phyloP scores from a whole-genome alignment of 2,888 invertebrate species.

The Latrodectus hesperus region DNA sequence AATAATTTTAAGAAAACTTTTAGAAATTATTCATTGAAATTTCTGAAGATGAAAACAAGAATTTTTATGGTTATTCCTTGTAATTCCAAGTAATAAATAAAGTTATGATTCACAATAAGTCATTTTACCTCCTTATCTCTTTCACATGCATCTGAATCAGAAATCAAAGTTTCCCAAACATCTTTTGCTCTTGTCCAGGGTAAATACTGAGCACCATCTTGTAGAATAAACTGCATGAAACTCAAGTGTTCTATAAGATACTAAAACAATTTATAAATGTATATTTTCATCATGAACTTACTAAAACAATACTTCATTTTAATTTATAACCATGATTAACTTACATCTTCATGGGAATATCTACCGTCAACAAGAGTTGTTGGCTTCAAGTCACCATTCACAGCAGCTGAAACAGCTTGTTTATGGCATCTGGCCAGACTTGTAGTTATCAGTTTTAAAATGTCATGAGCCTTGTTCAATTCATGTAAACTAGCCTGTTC shows the following conservation, averaged over 20 bases:
- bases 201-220: slow-evolving; percentile 76
- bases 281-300: neutral
- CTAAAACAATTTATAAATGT: slow-evolving; percentile 71
- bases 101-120: no score
- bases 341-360: slow-evolving; percentile 76
- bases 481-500: slow-evolving; percentile 75
- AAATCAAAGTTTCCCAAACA: slow-evolving; percentile 76
- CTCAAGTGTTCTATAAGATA: slow-evolving; percentile 76
- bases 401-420: slow-evolving; percentile 73
- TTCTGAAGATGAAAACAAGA: no score
- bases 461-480: slow-evolving; percentile 76
- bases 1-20: no score
- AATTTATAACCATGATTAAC: slow-evolving; percentile 48
- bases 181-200: slow-evolving; percentile 76
- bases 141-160: slow-evolving; percentile 75
- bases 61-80: no score
- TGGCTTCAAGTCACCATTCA: slow-evolving; percentile 72
- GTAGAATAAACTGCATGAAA: slow-evolving; percentile 76
- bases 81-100: no score
- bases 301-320: neutral
- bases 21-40: no score
- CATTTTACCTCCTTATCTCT: slow-evolving; percentile 75
- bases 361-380: slow-evolving; percentile 75
- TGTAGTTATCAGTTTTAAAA: slow-evolving; percentile 76
- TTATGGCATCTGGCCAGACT: slow-evolving; percentile 76